A percentile compares a stretch with the other conserved stretches of the same genome.
These are phyloP conservation scores for Clarias batrachus DNA, from an alignment of 2,113 vertebrate genomes.

Conservation along the genomic window DNA sequence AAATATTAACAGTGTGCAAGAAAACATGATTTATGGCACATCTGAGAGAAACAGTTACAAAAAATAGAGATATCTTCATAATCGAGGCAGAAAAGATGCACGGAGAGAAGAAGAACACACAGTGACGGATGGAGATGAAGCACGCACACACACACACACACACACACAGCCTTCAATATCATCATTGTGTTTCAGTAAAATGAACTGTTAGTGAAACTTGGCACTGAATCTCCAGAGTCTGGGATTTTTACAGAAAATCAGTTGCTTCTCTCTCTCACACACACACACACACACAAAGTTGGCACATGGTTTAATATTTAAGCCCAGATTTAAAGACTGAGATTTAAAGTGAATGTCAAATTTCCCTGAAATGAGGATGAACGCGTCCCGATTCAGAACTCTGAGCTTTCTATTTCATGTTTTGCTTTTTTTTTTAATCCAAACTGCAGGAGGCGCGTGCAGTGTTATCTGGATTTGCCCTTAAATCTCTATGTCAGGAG, in stretches of 20 bases:
- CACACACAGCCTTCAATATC: constrained; percentile 61
- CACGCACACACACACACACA: constrained; percentile 29
- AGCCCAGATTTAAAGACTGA: no score
- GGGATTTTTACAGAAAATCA: neutral
- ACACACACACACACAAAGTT: neutral
- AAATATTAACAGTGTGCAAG: constrained; percentile 82
- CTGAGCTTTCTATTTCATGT: neutral
- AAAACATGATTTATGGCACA: constrained; percentile 80
- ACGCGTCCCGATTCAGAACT: neutral
- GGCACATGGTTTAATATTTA: neutral
- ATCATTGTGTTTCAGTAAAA: constrained; percentile 53
- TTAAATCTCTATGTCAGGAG: neutral
- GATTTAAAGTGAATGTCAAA: no score
- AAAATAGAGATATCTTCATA: constrained; percentile 79
- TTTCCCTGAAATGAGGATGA: neutral
- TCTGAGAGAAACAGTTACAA: constrained; percentile 75
- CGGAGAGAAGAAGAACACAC: constrained; percentile 73
- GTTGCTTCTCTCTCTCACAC: neutral
- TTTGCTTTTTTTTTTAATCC: neutral
- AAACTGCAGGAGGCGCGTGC: neutral
- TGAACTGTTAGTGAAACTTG: neutral
- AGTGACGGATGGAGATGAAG: constrained; percentile 58
- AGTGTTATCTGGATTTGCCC: neutral
- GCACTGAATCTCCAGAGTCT: constrained; percentile 11
- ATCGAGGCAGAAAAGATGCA: constrained; percentile 74